phyloP scores from a whole-genome alignment of 2,888 invertebrate genomes.

The Orchesella flavescens region DNA sequence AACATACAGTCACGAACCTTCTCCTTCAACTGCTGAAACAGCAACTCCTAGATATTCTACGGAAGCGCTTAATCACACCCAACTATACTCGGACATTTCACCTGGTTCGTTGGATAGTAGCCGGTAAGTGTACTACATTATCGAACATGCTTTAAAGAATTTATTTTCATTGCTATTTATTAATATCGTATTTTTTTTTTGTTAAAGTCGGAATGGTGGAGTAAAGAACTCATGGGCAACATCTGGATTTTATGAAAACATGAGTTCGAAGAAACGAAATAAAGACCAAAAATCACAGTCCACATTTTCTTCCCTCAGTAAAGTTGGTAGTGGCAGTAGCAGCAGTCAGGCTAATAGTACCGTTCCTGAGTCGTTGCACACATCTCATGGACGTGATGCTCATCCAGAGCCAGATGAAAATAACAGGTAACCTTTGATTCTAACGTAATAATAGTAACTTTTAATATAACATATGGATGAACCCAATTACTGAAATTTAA shows the following conservation, averaged over 20 bases:
- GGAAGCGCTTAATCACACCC: conserved; percentile 41
- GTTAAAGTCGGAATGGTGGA: conserved; percentile 34
- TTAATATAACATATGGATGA: no score
- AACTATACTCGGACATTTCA: conserved; percentile 4
- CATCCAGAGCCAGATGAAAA: conserved; percentile 54
- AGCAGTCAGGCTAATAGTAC: conserved; percentile 1
- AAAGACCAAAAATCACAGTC: conserved; percentile 66
- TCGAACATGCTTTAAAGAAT: no score
- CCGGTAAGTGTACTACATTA: neutral
- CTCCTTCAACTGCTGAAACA: conserved; percentile 49
- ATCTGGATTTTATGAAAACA: conserved; percentile 68
- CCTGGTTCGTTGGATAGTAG: conserved; percentile 28
- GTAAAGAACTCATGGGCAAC: conserved; percentile 61
- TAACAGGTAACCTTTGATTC: conserved; percentile 19
- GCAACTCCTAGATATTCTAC: conserved; percentile 39
- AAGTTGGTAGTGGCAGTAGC: conserved; percentile 20
- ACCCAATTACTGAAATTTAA: no score
- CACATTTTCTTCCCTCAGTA: conserved; percentile 10
- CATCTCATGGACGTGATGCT: conserved; percentile 19
- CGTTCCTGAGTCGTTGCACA: conserved; percentile 36
- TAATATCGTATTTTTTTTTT: neutral
- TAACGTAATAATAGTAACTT: no score
- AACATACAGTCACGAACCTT: conserved; percentile 52
- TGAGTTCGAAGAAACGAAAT: conserved; percentile 68
- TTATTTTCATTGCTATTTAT: no score